phyloP scores from a whole-genome alignment of 2,888 invertebrate genomes.

The Lasius platythorax region DNA sequence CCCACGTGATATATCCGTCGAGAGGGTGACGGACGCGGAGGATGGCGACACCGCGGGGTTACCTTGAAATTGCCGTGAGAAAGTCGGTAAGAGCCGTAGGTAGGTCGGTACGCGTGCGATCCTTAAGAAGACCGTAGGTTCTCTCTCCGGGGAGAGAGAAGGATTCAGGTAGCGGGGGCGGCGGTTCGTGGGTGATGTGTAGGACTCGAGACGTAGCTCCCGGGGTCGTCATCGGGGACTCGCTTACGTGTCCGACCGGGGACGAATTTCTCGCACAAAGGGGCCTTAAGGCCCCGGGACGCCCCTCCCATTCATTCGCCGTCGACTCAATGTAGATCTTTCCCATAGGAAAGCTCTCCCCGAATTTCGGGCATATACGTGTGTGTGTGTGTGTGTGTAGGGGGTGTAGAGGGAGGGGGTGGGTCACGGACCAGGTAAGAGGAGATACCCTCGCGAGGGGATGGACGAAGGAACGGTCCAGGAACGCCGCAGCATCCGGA shows the following conservation, averaged over 20 bases:
- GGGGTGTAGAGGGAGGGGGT: conserved; percentile 65
- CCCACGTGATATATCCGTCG: conserved; percentile 1
- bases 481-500: conserved; percentile 79
- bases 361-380: conserved; percentile 52
- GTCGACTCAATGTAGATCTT: conserved; percentile 81
- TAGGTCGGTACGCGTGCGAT: conserved; percentile 61
- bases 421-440: conserved; percentile 77
- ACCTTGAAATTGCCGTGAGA: conserved; percentile 71
- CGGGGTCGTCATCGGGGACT: conserved; percentile 44
- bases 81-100: conserved; percentile 56
- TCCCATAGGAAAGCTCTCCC: conserved; percentile 77
- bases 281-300: conserved; percentile 66
- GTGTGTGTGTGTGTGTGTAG: neutral
- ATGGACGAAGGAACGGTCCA: neutral
- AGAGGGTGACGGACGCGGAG: neutral
- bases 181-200: conserved; percentile 53
- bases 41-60: conserved; percentile 44
- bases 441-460: conserved; percentile 79
- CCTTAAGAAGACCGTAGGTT: neutral
- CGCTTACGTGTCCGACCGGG: conserved; percentile 63
- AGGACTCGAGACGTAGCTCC: conserved; percentile 33
- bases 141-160: neutral
- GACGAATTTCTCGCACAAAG: conserved; percentile 82
- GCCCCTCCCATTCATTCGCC: conserved; percentile 80
- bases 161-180: conserved; percentile 62